Evolutionary conservation across 1,140 invertebrate genomes (phyloP).

Genomic region (Olivierus martensii): DNA sequence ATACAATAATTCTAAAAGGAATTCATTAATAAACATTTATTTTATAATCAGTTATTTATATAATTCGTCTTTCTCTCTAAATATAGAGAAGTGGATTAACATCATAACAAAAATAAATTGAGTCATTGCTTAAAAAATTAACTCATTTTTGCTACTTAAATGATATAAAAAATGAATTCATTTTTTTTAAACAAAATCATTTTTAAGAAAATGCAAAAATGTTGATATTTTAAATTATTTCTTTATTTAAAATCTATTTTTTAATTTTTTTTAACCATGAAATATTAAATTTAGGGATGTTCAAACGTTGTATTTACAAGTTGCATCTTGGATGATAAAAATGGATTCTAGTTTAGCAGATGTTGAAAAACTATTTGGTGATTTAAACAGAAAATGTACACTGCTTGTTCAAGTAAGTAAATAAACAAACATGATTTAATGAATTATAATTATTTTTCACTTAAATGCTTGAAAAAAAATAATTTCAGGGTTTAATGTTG

Average conservation of each 20-base stretch:
- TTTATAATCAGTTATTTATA: too few species aligned
- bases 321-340: conserved; percentile 47
- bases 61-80: too few species aligned
- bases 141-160: too few species aligned
- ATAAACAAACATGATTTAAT: neutral
- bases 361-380: conserved; percentile 10
- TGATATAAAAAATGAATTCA: too few species aligned
- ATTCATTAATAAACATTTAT: too few species aligned
- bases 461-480: too few species aligned
- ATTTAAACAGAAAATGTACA: conserved; percentile 12
- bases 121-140: too few species aligned
- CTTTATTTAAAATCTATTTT: neutral
- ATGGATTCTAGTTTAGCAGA: conserved; percentile 33
- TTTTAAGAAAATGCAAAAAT: too few species aligned
- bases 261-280: neutral
- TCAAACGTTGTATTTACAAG: conserved; percentile 34
- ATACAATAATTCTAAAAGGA: too few species aligned
- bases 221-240: neutral
- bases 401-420: conserved; percentile 8
- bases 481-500: conserved; percentile 45
- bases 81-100: too few species aligned
- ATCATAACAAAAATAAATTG: too few species aligned
- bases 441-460: neutral
- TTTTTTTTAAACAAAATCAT: too few species aligned
- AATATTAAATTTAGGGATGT: conserved; percentile 36